Conservation (phyloP, 2,888 invertebrate species). For the Cordilura impudica region DNA sequence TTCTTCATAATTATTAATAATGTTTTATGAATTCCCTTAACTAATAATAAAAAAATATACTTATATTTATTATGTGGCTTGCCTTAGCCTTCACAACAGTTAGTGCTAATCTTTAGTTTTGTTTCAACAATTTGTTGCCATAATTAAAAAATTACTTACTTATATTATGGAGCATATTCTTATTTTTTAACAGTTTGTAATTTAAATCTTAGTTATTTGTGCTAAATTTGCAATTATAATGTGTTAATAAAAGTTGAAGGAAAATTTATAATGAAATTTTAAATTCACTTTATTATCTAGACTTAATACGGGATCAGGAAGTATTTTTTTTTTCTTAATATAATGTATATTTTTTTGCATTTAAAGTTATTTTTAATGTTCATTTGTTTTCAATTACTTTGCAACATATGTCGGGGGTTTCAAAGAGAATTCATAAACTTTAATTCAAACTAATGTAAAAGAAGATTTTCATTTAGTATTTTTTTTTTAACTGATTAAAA, state of each 20-base stretch:
- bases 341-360: neutral
- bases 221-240: constrained; percentile 54
- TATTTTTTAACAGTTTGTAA: neutral
- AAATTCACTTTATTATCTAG: neutral
- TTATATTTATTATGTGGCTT: constrained; percentile 52
- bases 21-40: constrained; percentile 10
- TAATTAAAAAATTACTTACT: constrained; percentile 46
- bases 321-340: neutral
- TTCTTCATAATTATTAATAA: constrained; percentile 45
- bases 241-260: constrained; percentile 56
- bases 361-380: constrained; percentile 1
- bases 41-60: constrained; percentile 53
- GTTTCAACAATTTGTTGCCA: constrained; percentile 42
- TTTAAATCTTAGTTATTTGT: constrained; percentile 23
- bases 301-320: neutral
- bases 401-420: constrained; percentile 3
- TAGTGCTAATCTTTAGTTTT: constrained; percentile 13
- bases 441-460: neutral
- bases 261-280: constrained; percentile 43
- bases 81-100: neutral
- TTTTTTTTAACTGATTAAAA: too few species aligned
- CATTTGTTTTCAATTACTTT: constrained; percentile 16
- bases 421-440: neutral
- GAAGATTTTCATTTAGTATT: too few species aligned
- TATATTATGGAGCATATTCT: neutral